phyloP scores from a whole-genome alignment of 2,797 vertebrate species.

The Linurgus olivaceus region DNA sequence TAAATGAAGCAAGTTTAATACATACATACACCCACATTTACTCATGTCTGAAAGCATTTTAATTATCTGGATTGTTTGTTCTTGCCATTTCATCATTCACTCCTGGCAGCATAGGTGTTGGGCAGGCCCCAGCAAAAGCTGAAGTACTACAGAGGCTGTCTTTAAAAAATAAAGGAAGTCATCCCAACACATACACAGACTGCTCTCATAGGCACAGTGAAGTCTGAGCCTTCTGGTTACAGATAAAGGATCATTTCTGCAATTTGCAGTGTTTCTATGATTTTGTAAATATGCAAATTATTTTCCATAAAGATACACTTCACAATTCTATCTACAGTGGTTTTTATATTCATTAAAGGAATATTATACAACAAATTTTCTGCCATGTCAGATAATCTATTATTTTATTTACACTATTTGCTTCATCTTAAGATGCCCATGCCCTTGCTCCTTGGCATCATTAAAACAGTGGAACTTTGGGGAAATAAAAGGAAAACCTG shows the following conservation, averaged over 20 bases:
- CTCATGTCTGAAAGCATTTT: constrained; percentile 38
- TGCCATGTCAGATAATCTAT: constrained; percentile 26
- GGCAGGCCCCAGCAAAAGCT: not conserved
- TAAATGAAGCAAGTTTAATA: not conserved
- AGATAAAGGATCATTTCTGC: not conserved
- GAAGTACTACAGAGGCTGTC: not conserved
- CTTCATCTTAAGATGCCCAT: not conserved
- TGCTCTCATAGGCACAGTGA: not conserved
- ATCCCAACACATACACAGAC: not conserved
- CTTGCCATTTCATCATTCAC: not conserved
- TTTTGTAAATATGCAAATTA: not conserved
- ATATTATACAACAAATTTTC: constrained; percentile 71
- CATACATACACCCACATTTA: not conserved
- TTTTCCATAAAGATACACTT: constrained; percentile 66
- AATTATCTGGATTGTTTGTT: constrained; percentile 14
- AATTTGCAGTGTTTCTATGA: not conserved
- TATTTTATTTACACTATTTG: constrained; percentile 70
- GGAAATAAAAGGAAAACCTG: not conserved
- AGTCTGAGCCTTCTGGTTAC: not conserved
- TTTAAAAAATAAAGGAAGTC: not conserved
- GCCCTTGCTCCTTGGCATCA: constrained; percentile 10
- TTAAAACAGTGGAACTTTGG: not conserved
- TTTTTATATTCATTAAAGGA: constrained; percentile 59
- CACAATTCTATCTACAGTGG: constrained; percentile 39
- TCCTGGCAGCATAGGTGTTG: not conserved